phyloP scores from a whole-genome alignment of 2,888 invertebrate species.

The Dione vanillae region DNA sequence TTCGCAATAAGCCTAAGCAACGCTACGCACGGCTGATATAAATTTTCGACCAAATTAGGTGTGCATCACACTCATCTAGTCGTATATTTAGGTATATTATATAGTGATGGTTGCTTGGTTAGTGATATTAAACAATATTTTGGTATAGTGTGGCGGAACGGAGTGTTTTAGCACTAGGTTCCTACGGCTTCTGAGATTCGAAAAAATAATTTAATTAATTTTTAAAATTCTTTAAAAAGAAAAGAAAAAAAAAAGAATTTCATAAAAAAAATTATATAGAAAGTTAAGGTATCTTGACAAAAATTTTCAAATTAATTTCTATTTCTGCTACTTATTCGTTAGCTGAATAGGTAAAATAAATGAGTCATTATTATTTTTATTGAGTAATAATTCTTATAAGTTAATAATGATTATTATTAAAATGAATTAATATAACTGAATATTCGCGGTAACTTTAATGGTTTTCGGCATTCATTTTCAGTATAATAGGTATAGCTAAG shows the following conservation, averaged over 20 bases:
- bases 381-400: too few relatives aligned
- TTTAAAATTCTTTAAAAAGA: too few relatives aligned
- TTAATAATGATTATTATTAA: too few relatives aligned
- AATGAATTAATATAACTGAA: too few relatives aligned
- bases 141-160: too few relatives aligned
- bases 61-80: slow-evolving; percentile 13
- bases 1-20: slow-evolving; percentile 36
- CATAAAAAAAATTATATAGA: too few relatives aligned
- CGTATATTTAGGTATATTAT: background rate
- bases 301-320: too few relatives aligned
- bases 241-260: too few relatives aligned
- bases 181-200: too few relatives aligned
- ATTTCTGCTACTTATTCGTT: background rate
- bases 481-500: background rate
- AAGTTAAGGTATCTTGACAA: too few relatives aligned
- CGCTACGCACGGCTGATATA: slow-evolving; percentile 25
- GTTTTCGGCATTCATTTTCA: background rate
- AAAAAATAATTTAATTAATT: too few relatives aligned
- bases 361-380: background rate
- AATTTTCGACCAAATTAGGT: slow-evolving; percentile 25
- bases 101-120: background rate
- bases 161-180: too few relatives aligned
- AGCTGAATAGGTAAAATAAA: background rate
- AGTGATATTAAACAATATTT: background rate
- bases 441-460: background rate